A percentile compares a stretch with the other conserved stretches of the same genome.
Evolutionary conservation across 2,888 invertebrate species (phyloP).

Genomic region (Odontomyia ornata): DNA sequence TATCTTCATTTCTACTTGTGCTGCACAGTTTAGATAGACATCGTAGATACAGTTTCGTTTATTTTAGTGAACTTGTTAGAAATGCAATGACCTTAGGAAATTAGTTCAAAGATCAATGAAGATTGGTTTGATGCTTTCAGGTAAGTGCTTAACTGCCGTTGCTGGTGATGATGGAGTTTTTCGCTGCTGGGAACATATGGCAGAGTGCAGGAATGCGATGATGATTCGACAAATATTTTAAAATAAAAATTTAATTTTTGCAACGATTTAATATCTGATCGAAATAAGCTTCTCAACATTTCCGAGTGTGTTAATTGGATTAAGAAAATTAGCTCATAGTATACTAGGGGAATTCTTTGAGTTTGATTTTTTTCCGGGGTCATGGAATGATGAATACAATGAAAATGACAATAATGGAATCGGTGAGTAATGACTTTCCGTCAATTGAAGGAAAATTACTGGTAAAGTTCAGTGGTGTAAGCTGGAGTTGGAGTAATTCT

Average conservation of each 20-base stretch:
- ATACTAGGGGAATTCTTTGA: neutral
- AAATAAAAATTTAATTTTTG: neutral
- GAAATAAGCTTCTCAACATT: neutral
- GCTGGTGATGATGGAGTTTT: neutral
- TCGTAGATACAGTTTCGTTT: neutral
- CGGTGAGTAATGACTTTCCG: neutral
- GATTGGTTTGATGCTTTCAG: conserved; percentile 15
- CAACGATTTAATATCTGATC: neutral
- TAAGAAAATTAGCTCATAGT: conserved; percentile 21
- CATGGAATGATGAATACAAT: neutral
- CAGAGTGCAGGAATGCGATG: neutral
- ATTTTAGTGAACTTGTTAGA: neutral
- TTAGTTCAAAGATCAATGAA: conserved; percentile 32
- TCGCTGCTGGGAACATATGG: neutral
- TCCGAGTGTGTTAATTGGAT: conserved; percentile 21
- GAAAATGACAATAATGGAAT: neutral
- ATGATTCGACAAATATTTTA: neutral
- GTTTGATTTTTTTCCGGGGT: neutral
- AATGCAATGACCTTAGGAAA: conserved; percentile 33
- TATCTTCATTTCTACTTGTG: neutral
- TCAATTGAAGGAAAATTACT: neutral
- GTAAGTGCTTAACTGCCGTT: neutral
- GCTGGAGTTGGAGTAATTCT: neutral
- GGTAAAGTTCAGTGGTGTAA: neutral
- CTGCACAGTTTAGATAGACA: neutral